phyloP scores from a whole-genome alignment of 2,888 invertebrate genomes.

The Litoditis marina region DNA sequence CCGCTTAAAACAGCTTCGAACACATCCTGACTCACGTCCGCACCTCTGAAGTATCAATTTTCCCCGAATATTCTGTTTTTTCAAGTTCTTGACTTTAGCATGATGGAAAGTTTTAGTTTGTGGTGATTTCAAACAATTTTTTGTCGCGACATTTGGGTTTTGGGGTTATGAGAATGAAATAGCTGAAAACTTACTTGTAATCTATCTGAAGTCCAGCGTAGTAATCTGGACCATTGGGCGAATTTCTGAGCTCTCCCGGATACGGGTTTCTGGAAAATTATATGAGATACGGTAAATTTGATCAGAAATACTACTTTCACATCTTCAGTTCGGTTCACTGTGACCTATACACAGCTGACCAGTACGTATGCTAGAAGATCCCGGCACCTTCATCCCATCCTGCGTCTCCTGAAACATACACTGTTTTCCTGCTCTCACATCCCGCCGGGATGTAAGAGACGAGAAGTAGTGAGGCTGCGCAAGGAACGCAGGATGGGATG shows the following conservation, averaged over 20 bases:
- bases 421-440: too few species aligned
- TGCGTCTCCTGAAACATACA: too few species aligned
- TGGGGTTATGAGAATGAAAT: background rate
- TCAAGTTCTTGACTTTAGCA: slow-evolving; percentile 67
- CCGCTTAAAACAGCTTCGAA: background rate
- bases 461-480: too few species aligned
- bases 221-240: slow-evolving; percentile 67
- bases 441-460: too few species aligned
- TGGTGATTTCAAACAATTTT: slow-evolving; percentile 69
- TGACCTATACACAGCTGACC: too few species aligned
- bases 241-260: slow-evolving; percentile 67
- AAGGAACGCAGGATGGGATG: too few species aligned
- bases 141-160: slow-evolving; percentile 66
- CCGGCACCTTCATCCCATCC: too few species aligned
- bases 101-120: too few species aligned
- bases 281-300: too few species aligned
- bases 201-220: slow-evolving; percentile 67
- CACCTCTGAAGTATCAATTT: slow-evolving; percentile 65
- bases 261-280: slow-evolving; percentile 67
- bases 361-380: too few species aligned
- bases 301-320: too few species aligned
- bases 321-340: too few species aligned
- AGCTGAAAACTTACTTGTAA: slow-evolving; percentile 60
- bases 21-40: background rate
- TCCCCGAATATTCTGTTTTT: slow-evolving; percentile 65